A percentile compares a stretch with the other conserved stretches of the same genome.
Conservation (phyloP, 2,888 invertebrate species). For the Cremastobaeus sp. region DNA sequence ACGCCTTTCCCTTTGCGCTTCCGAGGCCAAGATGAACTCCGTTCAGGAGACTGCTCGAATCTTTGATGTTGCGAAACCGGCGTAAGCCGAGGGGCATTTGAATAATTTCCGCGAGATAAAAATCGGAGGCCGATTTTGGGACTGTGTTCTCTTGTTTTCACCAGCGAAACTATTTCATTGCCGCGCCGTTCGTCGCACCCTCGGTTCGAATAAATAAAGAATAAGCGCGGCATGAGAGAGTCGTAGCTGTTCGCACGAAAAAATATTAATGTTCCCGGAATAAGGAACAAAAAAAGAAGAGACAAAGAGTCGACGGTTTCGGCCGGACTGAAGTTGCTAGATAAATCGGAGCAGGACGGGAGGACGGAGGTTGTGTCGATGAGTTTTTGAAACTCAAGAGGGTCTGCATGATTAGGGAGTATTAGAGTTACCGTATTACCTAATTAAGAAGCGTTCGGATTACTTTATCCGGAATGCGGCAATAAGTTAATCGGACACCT, state of each 20-base stretch:
- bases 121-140: conserved; percentile 32
- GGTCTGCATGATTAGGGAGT: conserved; percentile 42
- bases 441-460: conserved; percentile 48
- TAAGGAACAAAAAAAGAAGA: neutral
- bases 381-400: conserved; percentile 45
- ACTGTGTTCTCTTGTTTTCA: conserved; percentile 32
- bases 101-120: conserved; percentile 58
- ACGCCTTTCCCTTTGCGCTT: conserved; percentile 9
- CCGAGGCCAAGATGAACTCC: conserved; percentile 32
- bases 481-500: conserved; percentile 57
- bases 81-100: conserved; percentile 55
- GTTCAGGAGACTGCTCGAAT: conserved; percentile 33
- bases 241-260: conserved; percentile 32
- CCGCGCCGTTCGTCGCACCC: conserved; percentile 28
- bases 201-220: conserved; percentile 45
- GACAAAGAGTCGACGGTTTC: neutral
- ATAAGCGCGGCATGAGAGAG: conserved; percentile 12
- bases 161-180: conserved; percentile 53
- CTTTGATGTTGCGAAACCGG: conserved; percentile 56
- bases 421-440: conserved; percentile 53
- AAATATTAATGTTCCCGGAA: conserved; percentile 36
- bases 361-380: conserved; percentile 16
- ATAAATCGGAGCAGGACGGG: conserved; percentile 36
- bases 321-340: neutral
- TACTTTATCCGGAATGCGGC: conserved; percentile 48